A percentile compares a stretch with the other conserved stretches of the same genome.
Conservation (phyloP, 2,797 vertebrate genomes). For the Sparus aurata region DNA sequence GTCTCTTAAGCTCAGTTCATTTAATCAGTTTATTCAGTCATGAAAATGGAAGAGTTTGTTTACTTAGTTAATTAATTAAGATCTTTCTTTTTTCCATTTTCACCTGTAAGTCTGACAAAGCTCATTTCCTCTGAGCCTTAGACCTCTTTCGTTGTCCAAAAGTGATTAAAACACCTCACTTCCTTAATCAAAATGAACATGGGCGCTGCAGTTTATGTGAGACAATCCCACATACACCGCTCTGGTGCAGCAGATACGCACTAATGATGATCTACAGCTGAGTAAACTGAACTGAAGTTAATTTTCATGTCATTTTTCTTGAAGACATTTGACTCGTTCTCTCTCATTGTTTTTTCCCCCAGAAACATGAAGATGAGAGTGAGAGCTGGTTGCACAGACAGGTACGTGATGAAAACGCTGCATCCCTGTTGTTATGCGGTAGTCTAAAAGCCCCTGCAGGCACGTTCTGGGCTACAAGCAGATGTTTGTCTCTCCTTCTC, state of each 20-base stretch:
- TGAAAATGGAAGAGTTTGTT: no score
- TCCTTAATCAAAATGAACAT: background rate
- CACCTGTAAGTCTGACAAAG: background rate
- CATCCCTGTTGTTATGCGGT: background rate
- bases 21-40: no score
- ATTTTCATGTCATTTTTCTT: background rate
- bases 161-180: background rate
- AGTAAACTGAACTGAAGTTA: background rate
- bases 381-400: slow-evolving; percentile 97
- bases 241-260: no score
- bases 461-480: background rate
- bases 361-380: slow-evolving; percentile 99
- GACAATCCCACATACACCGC: no score
- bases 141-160: slow-evolving; percentile 4
- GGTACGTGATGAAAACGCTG: slow-evolving; percentile 81
- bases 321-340: background rate
- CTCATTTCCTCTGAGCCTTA: background rate
- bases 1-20: no score
- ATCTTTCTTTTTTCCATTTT: no score
- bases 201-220: slow-evolving; percentile 3
- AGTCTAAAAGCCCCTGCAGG: background rate
- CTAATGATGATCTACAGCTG: background rate
- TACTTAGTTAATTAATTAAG: no score
- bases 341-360: slow-evolving; percentile 61
- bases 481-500: slow-evolving; percentile 3